Evolutionary conservation across 2,113 vertebrate species (phyloP).

Genomic region (Rhinogobius similis): DNA sequence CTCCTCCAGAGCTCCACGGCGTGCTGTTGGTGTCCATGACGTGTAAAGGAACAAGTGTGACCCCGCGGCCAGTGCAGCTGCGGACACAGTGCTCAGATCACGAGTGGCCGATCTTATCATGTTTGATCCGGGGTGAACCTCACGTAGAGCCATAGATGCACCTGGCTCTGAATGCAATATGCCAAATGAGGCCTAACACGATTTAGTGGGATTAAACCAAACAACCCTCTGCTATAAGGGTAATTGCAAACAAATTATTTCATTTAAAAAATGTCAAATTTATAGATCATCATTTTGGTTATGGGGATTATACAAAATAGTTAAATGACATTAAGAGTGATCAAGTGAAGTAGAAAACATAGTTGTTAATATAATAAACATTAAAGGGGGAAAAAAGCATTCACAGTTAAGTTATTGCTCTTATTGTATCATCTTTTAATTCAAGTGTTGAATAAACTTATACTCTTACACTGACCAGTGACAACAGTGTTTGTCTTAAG

Average conservation of each 20-base stretch:
- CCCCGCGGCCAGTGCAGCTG: constrained; percentile 8
- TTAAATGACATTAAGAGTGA: background rate
- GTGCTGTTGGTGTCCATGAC: constrained; percentile 59
- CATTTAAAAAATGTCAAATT: constrained; percentile 14
- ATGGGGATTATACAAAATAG: background rate
- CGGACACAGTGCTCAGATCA: constrained; percentile 1
- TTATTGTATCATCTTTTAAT: too few relatives aligned
- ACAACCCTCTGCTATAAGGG: constrained; percentile 47
- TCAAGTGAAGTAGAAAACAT: background rate
- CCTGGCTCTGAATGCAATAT: constrained; percentile 61
- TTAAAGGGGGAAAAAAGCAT: background rate
- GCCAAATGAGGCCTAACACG: constrained; percentile 56
- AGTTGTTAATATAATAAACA: background rate
- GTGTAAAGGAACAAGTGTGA: constrained; percentile 23
- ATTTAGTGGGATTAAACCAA: constrained; percentile 58
- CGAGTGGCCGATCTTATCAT: constrained; percentile 38
- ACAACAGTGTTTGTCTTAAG: too few relatives aligned
- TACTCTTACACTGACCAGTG: too few relatives aligned
- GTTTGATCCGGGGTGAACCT: constrained; percentile 41
- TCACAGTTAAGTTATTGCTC: too few relatives aligned
- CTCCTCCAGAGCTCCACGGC: constrained; percentile 3
- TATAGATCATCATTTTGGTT: constrained; percentile 8
- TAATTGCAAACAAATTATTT: constrained; percentile 43
- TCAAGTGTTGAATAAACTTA: too few relatives aligned
- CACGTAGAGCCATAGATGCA: constrained; percentile 43